phyloP scores from a whole-genome alignment of 2,113 vertebrate genomes.

The Larimichthys crocea region DNA sequence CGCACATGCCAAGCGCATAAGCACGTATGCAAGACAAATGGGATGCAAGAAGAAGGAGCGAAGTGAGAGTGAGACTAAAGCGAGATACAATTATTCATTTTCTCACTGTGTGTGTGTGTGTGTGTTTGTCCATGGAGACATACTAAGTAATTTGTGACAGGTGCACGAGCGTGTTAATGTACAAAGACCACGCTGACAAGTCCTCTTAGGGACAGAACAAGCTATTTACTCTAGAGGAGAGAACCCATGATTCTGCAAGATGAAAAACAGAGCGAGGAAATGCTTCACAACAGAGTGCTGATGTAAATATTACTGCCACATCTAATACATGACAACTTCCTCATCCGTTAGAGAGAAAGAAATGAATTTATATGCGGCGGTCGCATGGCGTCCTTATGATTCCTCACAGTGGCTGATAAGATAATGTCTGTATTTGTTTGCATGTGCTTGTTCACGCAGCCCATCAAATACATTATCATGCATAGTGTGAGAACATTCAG shows the following conservation, averaged over 20 bases:
- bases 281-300: not conserved
- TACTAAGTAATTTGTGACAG: constrained; percentile 16
- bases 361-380: not conserved
- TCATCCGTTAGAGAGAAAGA: not conserved
- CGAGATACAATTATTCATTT: constrained; percentile 3
- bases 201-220: not conserved
- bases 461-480: not conserved
- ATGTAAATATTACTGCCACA: constrained; percentile 14
- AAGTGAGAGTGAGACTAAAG: constrained; percentile 34
- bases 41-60: not conserved
- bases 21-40: constrained; percentile 39
- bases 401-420: not conserved
- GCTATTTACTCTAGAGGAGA: constrained; percentile 19
- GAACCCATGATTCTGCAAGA: constrained; percentile 11
- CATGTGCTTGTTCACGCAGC: not conserved
- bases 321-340: not conserved
- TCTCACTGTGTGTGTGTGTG: not conserved
- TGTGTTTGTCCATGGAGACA: constrained; percentile 5
- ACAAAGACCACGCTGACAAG: constrained; percentile 1
- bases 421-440: not conserved
- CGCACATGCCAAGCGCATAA: constrained; percentile 34
- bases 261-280: constrained; percentile 4
- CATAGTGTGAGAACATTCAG: not conserved
- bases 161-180: constrained; percentile 8
- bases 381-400: not conserved